phyloP scores from a whole-genome alignment of 2,113 vertebrate species.

The Dolichallabes microphthalmus region DNA sequence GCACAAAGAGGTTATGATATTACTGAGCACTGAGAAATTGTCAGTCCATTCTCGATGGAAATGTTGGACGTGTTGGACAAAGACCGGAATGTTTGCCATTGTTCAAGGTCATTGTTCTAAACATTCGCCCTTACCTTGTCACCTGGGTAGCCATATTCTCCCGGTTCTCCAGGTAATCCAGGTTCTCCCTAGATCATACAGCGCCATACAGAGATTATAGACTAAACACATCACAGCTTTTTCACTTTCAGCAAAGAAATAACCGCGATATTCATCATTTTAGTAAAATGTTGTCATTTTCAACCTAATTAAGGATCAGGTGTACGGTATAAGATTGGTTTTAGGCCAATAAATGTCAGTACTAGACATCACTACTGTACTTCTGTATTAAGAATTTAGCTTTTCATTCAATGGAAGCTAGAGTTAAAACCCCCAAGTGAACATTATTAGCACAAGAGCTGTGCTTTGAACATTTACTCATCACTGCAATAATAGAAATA shows the following conservation, averaged over 20 bases:
- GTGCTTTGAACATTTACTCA: conserved; percentile 47
- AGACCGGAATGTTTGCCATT: background rate
- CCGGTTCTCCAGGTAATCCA: conserved; percentile 83
- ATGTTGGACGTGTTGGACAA: background rate
- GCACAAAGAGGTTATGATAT: conserved; percentile 36
- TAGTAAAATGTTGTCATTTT: background rate
- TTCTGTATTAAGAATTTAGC: background rate
- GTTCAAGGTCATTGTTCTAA: background rate
- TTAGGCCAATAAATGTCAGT: background rate
- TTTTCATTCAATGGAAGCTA: background rate
- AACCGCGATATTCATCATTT: background rate
- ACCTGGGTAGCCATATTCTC: conserved; percentile 88
- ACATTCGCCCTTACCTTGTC: conserved; percentile 81
- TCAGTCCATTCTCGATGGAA: background rate
- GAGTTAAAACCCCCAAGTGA: background rate
- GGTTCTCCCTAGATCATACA: conserved; percentile 84
- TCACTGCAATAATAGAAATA: conserved; percentile 87
- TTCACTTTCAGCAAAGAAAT: background rate
- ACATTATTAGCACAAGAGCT: background rate
- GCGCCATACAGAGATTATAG: conserved; percentile 73
- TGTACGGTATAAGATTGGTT: background rate
- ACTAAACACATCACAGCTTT: conserved; percentile 50
- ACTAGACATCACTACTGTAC: background rate
- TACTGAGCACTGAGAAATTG: background rate
- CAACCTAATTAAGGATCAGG: background rate